Base-by-base conservation (phyloP, 1,140 invertebrate species). In the Lineus longissimus region DNA sequence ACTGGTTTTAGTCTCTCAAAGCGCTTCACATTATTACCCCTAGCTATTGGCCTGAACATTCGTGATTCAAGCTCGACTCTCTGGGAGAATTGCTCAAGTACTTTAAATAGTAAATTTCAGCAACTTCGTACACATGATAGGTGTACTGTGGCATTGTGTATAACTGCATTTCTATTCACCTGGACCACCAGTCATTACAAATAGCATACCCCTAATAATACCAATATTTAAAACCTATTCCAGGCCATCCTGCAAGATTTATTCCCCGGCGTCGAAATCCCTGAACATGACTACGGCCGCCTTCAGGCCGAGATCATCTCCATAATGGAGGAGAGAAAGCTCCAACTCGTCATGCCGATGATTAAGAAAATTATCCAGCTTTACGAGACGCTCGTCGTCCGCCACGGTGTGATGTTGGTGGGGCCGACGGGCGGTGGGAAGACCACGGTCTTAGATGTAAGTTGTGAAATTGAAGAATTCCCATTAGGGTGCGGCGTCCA, bases 391-490 rank as follows among this genome's bases (percentile, higher is more conserved):
- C 76, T 83, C 73, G 67, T 81, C 25, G 82, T 84, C 1, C 65
- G 81, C 58, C 81, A 84, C 57, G 81, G 82, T 29, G 80, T 83
- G 57, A 83, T 83, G 82, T 69, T 83, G 67, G 81, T 83, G 6
- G 82, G 82, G 30, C 81, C 81, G n/a, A 81, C 81, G 27, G 81
- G 80, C 6, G 76, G 78, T 30, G 82, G 82, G 25, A 83, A 83
- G 65, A 83, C 82, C 15, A 78, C 80, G 0, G 87, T 86, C 59
- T 81, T 79, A 60, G 62, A 73, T 65, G 78, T 82, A 63, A 65
- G 62, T 2, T 61, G 58, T 30, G 0, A 30, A 11, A 22, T 61
- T n/a, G n/a, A n/a, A n/a, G n/a, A n/a, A n/a, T n/a, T n/a, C n/a
- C n/a, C n/a, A n/a, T n/a, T 19, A 65, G 11, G 13, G 4, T 11